Base-by-base conservation (phyloP, 2,888 invertebrate genomes). In the Poecilobothrus nobilitatus region DNA sequence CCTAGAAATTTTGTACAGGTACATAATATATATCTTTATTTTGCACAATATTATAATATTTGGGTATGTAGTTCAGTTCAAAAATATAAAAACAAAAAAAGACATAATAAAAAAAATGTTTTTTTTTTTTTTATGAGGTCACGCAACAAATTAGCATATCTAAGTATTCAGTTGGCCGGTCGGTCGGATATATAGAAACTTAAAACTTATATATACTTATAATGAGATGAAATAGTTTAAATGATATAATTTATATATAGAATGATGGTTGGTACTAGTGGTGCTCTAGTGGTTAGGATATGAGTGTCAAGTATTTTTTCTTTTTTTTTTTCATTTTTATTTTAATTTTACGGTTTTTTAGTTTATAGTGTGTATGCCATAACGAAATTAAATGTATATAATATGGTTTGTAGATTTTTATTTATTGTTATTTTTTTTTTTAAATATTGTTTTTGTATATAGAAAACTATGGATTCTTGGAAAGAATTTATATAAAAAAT, bases 71-170 rank as follows among this genome's bases (percentile, higher is more conserved):
- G 53, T 53, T 53, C 53, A 53, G 15, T 12, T 18, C 7, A 53
- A 12, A 37, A 34, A 5, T 7, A 34, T 7, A 34, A 34, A 34
- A 34, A 34, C 5, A 34, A 37, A 37, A 12, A 37, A 37, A 37
- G 7, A 4, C 12, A 37, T 27, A 4, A 37, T n/a, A n/a, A n/a
- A n/a, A n/a, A n/a, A n/a, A n/a, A n/a, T n/a, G n/a, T n/a, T n/a
- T n/a, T 37, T 37, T 8, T 37, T n/a, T n/a, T n/a, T 53, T 53
- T 53, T 53, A 53, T 53, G 53, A 53, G 53, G 53, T 53, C 53
- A 53, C 53, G 53, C 53, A 53, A 53, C 18, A 53, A 53, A 53
- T 53, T 53, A 53, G 53, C 53, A 53, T 53, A 53, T 53, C 53
- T 53, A 53, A 18, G 18, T 53, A 53, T 53, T 12, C 53, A 18